Conservation (phyloP, 1,140 invertebrate genomes). For the Dreissena rostriformis region DNA sequence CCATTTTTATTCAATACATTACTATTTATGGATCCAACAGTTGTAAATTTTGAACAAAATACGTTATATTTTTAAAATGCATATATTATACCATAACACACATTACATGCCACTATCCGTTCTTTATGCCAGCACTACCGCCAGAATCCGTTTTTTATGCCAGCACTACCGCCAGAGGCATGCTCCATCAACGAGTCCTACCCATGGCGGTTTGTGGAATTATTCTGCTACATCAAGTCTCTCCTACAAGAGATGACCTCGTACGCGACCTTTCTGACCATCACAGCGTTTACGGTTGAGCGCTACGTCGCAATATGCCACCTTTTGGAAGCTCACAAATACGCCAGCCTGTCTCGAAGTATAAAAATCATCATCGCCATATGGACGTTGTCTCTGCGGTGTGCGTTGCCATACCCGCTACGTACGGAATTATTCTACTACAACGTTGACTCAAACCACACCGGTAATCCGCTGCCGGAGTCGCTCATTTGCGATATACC, state of each 20-base stretch:
- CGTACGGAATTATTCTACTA: constrained; percentile 71
- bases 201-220: constrained; percentile 93
- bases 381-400: constrained; percentile 89
- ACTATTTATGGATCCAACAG: no score
- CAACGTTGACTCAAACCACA: constrained; percentile 78
- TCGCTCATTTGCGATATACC: constrained; percentile 69
- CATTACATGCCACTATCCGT: no score
- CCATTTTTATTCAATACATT: no score
- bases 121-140: constrained; percentile 86
- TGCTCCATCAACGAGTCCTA: constrained; percentile 92
- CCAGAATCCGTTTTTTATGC: constrained; percentile 89
- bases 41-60: no score
- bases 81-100: no score
- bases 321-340: constrained; percentile 72
- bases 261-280: constrained; percentile 78
- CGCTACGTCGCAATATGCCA: constrained; percentile 79
- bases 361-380: constrained; percentile 89
- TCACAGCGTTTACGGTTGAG: constrained; percentile 80
- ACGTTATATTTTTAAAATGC: no score
- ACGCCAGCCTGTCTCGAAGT: constrained; percentile 86
- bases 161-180: constrained; percentile 92
- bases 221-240: constrained; percentile 91
- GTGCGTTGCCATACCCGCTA: constrained; percentile 86
- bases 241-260: constrained; percentile 93
- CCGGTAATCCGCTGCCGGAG: constrained; percentile 59